A percentile compares a stretch with the other conserved stretches of the same genome.
Evolutionary conservation across 2,888 invertebrate species (phyloP).

Genomic region (Lymantria monacha): DNA sequence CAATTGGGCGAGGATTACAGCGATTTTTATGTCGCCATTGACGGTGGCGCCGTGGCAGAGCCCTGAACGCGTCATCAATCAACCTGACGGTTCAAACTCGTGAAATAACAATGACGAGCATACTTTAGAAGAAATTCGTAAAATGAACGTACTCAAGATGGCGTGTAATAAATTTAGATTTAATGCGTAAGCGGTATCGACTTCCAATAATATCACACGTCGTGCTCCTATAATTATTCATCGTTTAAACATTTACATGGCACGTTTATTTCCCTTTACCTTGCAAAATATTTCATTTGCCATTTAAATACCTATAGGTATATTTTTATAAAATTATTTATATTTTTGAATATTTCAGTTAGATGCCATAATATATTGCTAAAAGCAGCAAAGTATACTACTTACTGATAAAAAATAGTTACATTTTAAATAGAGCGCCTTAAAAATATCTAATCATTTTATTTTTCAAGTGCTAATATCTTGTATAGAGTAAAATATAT

Average conservation of each 20-base stretch:
- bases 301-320: too few relatives aligned
- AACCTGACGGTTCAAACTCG: slow-evolving; percentile 47
- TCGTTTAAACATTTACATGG: slow-evolving; percentile 13
- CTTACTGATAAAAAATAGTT: too few relatives aligned
- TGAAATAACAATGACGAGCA: slow-evolving; percentile 63
- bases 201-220: slow-evolving; percentile 29
- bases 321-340: too few relatives aligned
- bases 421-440: too few relatives aligned
- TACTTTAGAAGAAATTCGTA: slow-evolving; percentile 38
- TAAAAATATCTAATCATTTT: too few relatives aligned
- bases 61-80: slow-evolving; percentile 51
- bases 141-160: slow-evolving; percentile 37
- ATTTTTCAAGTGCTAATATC: too few relatives aligned
- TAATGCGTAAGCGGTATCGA: slow-evolving; percentile 44
- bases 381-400: too few relatives aligned
- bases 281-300: too few relatives aligned
- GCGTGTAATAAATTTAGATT: slow-evolving; percentile 51
- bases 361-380: too few relatives aligned
- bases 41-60: slow-evolving; percentile 34
- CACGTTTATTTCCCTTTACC: neutral
- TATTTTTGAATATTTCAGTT: too few relatives aligned
- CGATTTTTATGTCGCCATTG: slow-evolving; percentile 67
- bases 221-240: slow-evolving; percentile 32
- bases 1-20: slow-evolving; percentile 74
- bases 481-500: too few relatives aligned